Percentiles rank a stretch among this genome's conserved stretches.
Evolutionary conservation across 2,113 vertebrate species (phyloP).

Genomic region (Pseudolaguvia tuberculata): DNA sequence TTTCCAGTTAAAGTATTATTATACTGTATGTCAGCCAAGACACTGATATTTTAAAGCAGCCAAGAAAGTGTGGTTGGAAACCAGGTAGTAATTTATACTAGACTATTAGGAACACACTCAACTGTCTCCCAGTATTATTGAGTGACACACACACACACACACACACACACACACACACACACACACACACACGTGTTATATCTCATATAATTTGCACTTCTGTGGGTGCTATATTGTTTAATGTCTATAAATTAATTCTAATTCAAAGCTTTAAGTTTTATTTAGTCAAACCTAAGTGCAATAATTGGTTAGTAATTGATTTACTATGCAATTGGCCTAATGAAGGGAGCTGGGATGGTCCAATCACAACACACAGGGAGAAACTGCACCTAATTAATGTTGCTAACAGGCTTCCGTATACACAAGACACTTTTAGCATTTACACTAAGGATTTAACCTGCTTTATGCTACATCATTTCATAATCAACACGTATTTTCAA

Average conservation of each 20-base stretch:
- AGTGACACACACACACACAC: too few species aligned
- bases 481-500: too few species aligned
- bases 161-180: neutral
- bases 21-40: neutral
- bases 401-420: too few species aligned
- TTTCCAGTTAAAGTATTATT: conserved; percentile 9
- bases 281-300: neutral
- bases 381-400: conserved; percentile 36
- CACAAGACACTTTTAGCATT: too few species aligned
- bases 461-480: too few species aligned
- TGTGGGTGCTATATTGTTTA: neutral
- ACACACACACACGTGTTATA: neutral
- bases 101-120: neutral
- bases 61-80: neutral
- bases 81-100: neutral
- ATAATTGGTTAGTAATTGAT: neutral
- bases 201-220: neutral
- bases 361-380: conserved; percentile 22
- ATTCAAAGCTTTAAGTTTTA: too few species aligned
- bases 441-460: too few species aligned
- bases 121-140: neutral
- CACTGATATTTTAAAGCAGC: neutral
- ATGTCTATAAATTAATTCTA: neutral
- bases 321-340: neutral
- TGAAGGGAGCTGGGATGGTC: too few species aligned